Conservation (phyloP, 1,140 invertebrate genomes). For the Wiebesia pumilae region DNA sequence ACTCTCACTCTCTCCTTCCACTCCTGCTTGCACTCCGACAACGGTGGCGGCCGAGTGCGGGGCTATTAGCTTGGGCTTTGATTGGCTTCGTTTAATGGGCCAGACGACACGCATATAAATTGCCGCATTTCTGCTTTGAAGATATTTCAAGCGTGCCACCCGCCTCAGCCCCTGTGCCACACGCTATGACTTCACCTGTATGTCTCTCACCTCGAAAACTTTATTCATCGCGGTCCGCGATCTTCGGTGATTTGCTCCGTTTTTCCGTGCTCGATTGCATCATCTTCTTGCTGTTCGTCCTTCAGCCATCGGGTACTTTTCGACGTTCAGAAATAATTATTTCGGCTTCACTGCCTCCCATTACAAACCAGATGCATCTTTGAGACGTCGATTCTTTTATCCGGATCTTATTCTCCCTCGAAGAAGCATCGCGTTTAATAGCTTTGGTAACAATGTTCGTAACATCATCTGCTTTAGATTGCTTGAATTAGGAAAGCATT, state of each 20-base stretch:
- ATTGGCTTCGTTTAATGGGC: conserved; percentile 74
- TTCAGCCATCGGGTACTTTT: too few relatives aligned
- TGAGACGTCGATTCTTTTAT: too few relatives aligned
- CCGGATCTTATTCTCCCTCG: too few relatives aligned
- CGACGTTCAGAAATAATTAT: too few relatives aligned
- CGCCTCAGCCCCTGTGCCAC: neutral
- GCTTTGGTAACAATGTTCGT: too few relatives aligned
- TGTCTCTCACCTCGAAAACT: conserved; percentile 29
- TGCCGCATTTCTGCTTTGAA: conserved; percentile 72
- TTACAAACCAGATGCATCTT: too few relatives aligned
- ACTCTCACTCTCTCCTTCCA: neutral
- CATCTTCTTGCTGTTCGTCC: too few relatives aligned
- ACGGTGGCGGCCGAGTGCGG: conserved; percentile 34
- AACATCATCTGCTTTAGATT: too few relatives aligned
- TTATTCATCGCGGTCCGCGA: neutral
- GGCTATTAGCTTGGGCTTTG: conserved; percentile 72
- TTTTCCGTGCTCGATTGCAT: too few relatives aligned
- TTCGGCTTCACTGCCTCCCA: too few relatives aligned
- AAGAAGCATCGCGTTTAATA: too few relatives aligned
- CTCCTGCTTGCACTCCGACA: neutral
- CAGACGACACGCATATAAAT: conserved; percentile 73
- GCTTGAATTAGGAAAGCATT: too few relatives aligned
- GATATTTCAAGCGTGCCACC: conserved; percentile 66
- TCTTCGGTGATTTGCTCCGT: neutral
- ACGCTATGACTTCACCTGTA: conserved; percentile 27